Percentiles rank a stretch among this genome's conserved stretches.
phyloP scores from a whole-genome alignment of 1,140 invertebrate genomes.

The Musca vetustissima region DNA sequence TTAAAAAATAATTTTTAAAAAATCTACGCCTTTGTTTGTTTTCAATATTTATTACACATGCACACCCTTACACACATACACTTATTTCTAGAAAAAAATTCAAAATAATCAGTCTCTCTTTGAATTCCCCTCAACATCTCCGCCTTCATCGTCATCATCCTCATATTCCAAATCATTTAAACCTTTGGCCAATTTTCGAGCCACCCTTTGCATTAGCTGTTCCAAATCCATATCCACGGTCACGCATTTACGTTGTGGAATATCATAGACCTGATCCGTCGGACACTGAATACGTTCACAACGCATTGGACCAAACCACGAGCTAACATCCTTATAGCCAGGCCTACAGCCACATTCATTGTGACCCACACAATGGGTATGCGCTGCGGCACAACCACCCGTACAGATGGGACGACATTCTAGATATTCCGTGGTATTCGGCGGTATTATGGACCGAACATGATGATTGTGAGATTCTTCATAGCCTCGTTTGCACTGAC shows the following conservation, averaged over 20 bases:
- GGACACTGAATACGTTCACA: slow-evolving; percentile 46
- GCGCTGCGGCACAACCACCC: slow-evolving; percentile 45
- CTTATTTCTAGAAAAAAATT: no score
- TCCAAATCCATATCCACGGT: slow-evolving; percentile 53
- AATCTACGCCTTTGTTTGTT: no score
- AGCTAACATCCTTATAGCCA: slow-evolving; percentile 44
- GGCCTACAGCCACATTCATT: slow-evolving; percentile 44
- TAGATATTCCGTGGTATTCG: slow-evolving; percentile 34
- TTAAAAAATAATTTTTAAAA: no score
- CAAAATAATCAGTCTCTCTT: slow-evolving; percentile 1
- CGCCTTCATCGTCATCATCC: neutral
- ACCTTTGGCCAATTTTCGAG: slow-evolving; percentile 36
- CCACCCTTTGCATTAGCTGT: slow-evolving; percentile 48
- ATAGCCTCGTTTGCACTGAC: slow-evolving; percentile 61
- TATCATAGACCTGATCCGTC: slow-evolving; percentile 43
- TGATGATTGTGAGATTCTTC: slow-evolving; percentile 40
- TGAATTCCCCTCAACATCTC: neutral
- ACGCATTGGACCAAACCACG: slow-evolving; percentile 42
- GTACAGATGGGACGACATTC: slow-evolving; percentile 44
- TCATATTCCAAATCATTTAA: slow-evolving; percentile 11
- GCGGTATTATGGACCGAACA: slow-evolving; percentile 30
- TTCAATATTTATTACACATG: no score
- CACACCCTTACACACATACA: no score
- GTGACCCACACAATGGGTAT: slow-evolving; percentile 44
- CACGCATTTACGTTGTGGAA: slow-evolving; percentile 34